phyloP scores from a whole-genome alignment of 2,113 vertebrate genomes.

The western clawed frog (Xenopus tropicalis) region DNA sequence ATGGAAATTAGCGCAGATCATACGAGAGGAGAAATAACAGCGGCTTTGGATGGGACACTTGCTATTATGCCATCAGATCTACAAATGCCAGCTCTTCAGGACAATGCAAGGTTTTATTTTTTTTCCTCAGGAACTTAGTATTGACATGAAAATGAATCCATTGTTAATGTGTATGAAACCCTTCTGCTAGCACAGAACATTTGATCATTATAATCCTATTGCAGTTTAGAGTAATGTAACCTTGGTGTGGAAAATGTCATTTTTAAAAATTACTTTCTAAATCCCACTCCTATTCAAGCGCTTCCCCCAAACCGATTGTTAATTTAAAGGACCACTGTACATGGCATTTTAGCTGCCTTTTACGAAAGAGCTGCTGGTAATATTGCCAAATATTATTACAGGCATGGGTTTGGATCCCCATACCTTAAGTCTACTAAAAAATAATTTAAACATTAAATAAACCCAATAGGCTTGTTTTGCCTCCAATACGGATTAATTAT shows the following conservation, averaged over 20 bases:
- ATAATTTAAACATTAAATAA: too few species aligned
- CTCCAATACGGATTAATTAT: too few species aligned
- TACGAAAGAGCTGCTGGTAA: too few species aligned
- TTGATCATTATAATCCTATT: constrained; percentile 34
- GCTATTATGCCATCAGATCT: constrained; percentile 28
- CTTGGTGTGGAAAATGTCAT: constrained; percentile 7
- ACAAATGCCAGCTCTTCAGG: constrained; percentile 41
- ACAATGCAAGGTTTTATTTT: constrained; percentile 35
- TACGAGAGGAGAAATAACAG: constrained; percentile 28
- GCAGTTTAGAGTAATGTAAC: constrained; percentile 6
- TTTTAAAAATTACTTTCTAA: neutral
- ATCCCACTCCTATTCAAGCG: constrained; percentile 7
- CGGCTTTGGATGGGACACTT: neutral
- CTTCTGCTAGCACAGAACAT: constrained; percentile 19
- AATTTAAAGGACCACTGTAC: neutral
- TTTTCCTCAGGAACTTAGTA: constrained; percentile 6
- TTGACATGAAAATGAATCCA: constrained; percentile 36
- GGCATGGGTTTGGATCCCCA: too few species aligned
- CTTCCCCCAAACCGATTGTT: constrained; percentile 1
- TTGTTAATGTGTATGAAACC: constrained; percentile 38
- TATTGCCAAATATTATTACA: too few species aligned
- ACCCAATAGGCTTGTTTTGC: too few species aligned
- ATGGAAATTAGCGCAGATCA: constrained; percentile 26
- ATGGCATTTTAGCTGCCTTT: too few species aligned
- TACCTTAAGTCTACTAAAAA: too few species aligned